Evolutionary conservation across 2,797 vertebrate species (phyloP).

Genomic region (Oreonectes daqikongensis): DNA sequence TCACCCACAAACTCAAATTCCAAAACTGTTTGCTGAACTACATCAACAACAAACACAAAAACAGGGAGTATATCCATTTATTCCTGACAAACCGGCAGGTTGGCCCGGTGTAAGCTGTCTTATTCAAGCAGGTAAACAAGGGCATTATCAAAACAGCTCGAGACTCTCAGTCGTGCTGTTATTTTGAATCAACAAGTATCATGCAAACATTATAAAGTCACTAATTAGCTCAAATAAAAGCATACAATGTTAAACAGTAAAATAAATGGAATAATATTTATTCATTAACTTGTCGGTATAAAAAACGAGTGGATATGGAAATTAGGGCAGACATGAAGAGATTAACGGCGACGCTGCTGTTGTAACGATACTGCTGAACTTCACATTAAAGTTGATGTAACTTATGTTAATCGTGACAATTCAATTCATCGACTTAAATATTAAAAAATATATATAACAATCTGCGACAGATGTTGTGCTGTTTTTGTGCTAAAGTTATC

Average conservation of each 20-base stretch:
- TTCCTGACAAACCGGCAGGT: not conserved
- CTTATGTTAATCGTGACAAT: not conserved
- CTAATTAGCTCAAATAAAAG: not conserved
- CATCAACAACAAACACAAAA: not conserved
- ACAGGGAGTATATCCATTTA: not conserved
- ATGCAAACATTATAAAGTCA: not conserved
- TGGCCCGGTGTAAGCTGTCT: not conserved
- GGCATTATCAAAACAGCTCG: not conserved
- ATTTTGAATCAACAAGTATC: not conserved
- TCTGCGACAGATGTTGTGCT: not conserved
- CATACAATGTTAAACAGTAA: not conserved
- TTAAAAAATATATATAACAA: no score
- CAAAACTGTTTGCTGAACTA: not conserved
- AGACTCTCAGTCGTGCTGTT: not conserved
- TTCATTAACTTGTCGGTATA: not conserved
- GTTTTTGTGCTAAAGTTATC: not conserved
- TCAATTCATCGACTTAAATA: no score
- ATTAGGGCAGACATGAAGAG: not conserved
- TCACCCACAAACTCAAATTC: not conserved
- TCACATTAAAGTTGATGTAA: not conserved
- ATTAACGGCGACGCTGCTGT: not conserved
- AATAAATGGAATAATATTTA: not conserved
- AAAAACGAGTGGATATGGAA: not conserved
- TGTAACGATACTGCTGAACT: not conserved
- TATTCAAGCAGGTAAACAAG: not conserved